A percentile compares a stretch with the other conserved stretches of the same genome.
phyloP scores from a whole-genome alignment of 2,113 vertebrate genomes.

The Saguinus imperator region DNA sequence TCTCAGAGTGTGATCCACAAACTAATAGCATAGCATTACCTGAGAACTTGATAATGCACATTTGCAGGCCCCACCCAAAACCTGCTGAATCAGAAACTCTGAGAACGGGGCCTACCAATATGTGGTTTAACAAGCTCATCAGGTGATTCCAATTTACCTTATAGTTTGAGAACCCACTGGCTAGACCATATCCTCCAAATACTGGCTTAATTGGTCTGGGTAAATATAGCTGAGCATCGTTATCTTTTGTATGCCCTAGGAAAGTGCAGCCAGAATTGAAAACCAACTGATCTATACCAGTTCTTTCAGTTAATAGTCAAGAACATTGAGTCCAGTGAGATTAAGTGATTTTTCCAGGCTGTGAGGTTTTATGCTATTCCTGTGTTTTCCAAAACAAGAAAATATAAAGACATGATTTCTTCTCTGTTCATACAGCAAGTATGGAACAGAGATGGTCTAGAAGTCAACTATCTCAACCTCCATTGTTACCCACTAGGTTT shows the following conservation, averaged over 20 bases:
- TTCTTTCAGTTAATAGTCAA: background rate
- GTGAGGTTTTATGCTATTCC: background rate
- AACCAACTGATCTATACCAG: background rate
- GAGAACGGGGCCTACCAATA: background rate
- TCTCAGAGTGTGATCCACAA: background rate
- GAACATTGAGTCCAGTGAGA: background rate
- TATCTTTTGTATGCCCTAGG: background rate
- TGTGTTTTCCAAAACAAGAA: conserved; percentile 21
- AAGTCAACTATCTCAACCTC: background rate
- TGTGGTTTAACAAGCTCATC: background rate
- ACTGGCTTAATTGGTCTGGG: background rate
- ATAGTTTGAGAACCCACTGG: background rate
- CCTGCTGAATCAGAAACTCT: background rate
- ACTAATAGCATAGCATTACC: background rate
- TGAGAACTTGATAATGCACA: background rate
- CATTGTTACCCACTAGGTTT: background rate
- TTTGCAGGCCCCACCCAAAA: background rate
- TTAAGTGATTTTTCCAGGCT: conserved; percentile 5
- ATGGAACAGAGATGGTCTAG: background rate
- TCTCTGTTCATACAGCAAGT: background rate
- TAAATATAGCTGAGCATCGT: background rate
- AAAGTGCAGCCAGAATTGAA: background rate
- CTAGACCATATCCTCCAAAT: background rate
- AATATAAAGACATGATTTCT: background rate
- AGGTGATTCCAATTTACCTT: background rate